Conservation (phyloP, 2,888 invertebrate species). For the Troides aeacus region DNA sequence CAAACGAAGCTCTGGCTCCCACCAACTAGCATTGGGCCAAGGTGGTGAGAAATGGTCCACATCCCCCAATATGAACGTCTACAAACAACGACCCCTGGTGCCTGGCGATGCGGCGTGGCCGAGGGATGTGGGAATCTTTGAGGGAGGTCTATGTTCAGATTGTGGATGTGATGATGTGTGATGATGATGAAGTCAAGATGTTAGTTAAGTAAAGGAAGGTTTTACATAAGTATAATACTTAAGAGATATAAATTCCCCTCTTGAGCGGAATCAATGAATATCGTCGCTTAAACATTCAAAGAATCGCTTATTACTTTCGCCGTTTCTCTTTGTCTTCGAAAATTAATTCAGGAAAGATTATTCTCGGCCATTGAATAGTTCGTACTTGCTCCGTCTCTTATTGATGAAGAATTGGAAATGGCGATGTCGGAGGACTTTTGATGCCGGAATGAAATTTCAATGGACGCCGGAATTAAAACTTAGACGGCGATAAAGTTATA, state of each 20-base stretch:
- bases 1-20: too few species aligned
- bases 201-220: too few species aligned
- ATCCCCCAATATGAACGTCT: too few species aligned
- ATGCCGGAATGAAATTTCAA: constrained; percentile 7
- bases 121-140: too few species aligned
- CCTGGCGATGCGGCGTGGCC: too few species aligned
- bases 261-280: not conserved
- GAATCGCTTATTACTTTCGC: constrained; percentile 5
- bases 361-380: constrained; percentile 20
- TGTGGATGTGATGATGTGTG: too few species aligned
- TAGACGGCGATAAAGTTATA: not conserved
- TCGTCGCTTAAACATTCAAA: constrained; percentile 7
- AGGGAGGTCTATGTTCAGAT: too few species aligned
- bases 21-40: too few species aligned
- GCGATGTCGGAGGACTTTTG: constrained; percentile 7
- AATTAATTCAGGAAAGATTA: constrained; percentile 10
- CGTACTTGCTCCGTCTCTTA: constrained; percentile 2
- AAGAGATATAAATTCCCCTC: not conserved
- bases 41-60: too few species aligned
- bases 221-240: too few species aligned
- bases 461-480: constrained; percentile 4
- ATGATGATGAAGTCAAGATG: too few species aligned
- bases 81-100: too few species aligned
- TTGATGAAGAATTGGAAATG: constrained; percentile 10
- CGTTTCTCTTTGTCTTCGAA: constrained; percentile 4